Percentiles rank a stretch among this genome's conserved stretches.
Conservation (phyloP, 2,113 vertebrate species). For the Mastomys natalensis region DNA sequence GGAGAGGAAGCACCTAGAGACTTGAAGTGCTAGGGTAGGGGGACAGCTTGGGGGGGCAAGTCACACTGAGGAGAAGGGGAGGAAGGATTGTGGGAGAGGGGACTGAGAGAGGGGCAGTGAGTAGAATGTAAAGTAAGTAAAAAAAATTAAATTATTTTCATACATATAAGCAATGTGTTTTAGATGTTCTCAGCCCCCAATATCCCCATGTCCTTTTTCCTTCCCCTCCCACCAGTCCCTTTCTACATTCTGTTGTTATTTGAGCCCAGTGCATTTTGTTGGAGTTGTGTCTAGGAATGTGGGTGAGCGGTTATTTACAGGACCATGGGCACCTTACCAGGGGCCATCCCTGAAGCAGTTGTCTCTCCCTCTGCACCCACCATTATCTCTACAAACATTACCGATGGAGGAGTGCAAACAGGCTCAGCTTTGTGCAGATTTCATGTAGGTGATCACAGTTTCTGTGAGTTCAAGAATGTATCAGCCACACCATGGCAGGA, state of each 20-base stretch:
- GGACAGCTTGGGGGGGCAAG: no score
- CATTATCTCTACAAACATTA: not conserved
- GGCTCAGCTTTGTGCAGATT: not conserved
- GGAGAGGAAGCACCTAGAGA: no score
- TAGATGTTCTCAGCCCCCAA: not conserved
- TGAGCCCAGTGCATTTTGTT: not conserved
- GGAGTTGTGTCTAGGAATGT: not conserved
- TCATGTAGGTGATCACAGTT: not conserved
- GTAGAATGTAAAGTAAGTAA: no score
- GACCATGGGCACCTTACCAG: not conserved
- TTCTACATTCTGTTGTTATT: not conserved
- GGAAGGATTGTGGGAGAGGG: no score
- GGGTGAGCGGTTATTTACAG: not conserved
- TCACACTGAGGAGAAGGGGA: no score
- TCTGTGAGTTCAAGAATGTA: not conserved
- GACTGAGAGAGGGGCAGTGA: no score
- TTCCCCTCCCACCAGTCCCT: not conserved
- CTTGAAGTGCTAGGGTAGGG: no score
- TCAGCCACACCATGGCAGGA: not conserved
- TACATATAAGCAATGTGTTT: not conserved
- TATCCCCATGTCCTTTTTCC: not conserved
- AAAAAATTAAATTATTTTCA: no score
- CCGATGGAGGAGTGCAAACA: not conserved
- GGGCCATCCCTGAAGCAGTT: not conserved
- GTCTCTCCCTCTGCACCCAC: not conserved